Evolutionary conservation across 2,888 invertebrate species (phyloP).

Genomic region (Gerosis bhagava): DNA sequence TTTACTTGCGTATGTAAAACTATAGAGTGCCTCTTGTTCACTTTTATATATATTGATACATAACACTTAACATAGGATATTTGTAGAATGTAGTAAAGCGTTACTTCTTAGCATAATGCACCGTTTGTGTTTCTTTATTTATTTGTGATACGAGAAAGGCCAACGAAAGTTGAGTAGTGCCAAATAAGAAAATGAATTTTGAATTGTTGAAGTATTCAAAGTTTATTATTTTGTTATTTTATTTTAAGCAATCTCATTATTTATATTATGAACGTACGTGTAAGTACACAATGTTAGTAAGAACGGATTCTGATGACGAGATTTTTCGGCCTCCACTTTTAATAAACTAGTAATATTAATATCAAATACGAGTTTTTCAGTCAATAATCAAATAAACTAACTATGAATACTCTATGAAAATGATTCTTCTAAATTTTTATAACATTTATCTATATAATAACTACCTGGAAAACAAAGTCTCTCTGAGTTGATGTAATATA

Average conservation of each 20-base stretch:
- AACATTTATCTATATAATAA: too few species aligned
- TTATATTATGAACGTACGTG: too few species aligned
- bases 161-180: conserved; percentile 68
- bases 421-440: too few species aligned
- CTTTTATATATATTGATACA: conserved; percentile 82
- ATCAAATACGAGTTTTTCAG: too few species aligned
- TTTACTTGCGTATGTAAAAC: conserved; percentile 79
- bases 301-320: too few species aligned
- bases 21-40: conserved; percentile 83
- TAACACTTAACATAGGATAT: conserved; percentile 68
- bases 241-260: too few species aligned
- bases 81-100: conserved; percentile 52
- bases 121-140: conserved; percentile 49
- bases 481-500: too few species aligned
- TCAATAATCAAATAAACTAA: too few species aligned
- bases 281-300: conserved; percentile 1
- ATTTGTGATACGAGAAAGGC: conserved; percentile 46
- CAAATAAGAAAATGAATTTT: conserved; percentile 44
- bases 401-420: too few species aligned
- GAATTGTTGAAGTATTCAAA: not conserved
- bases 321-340: too few species aligned
- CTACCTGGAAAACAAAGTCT: too few species aligned
- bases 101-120: conserved; percentile 58
- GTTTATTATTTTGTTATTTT: not conserved
- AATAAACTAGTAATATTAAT: too few species aligned